Evolutionary conservation across 1,140 invertebrate genomes (phyloP).

Genomic region (Steinernema khuongi): DNA sequence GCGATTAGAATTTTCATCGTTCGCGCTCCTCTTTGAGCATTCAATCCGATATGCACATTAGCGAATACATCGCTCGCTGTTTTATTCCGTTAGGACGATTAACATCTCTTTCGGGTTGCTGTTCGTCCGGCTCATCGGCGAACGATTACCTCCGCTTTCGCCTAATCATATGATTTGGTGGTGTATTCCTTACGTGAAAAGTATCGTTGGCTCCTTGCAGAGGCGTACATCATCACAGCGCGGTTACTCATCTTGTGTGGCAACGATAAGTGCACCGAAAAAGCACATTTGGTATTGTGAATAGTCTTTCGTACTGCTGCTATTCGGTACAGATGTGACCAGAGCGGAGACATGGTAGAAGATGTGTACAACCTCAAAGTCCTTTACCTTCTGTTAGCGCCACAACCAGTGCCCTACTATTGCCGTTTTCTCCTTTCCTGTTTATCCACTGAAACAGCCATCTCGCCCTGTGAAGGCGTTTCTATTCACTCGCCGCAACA

Average conservation of each 20-base stretch:
- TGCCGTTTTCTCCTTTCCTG: background rate
- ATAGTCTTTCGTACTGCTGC: background rate
- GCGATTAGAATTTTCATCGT: background rate
- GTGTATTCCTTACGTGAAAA: background rate
- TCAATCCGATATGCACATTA: conserved; percentile 15
- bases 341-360: conserved; percentile 3
- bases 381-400: background rate
- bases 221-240: background rate
- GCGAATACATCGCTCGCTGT: conserved; percentile 1
- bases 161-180: background rate
- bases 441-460: background rate
- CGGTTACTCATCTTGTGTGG: background rate
- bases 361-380: background rate
- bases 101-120: background rate
- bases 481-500: background rate
- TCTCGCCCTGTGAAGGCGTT: background rate
- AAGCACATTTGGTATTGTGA: background rate
- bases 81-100: background rate
- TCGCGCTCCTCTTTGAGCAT: background rate
- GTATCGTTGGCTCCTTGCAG: background rate
- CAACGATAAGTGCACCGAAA: background rate
- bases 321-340: background rate
- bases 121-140: background rate
- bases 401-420: background rate
- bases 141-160: no score